Conservation (phyloP, 2,888 invertebrate genomes). For the Stenotaenia linearis region DNA sequence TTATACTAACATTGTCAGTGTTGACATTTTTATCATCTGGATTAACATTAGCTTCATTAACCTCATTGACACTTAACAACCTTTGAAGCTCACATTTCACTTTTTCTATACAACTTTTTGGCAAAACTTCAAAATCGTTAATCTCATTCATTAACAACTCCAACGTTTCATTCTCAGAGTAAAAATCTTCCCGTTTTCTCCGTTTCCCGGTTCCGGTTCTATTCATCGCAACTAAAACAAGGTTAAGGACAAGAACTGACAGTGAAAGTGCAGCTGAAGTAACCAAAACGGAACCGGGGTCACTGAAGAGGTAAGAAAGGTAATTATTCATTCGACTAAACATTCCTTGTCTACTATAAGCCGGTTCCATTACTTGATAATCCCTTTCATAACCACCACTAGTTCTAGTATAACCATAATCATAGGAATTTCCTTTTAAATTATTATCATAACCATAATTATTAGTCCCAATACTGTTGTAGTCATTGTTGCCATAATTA, state of each 20-base stretch:
- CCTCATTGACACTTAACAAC: not conserved
- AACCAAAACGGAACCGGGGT: slow-evolving; percentile 29
- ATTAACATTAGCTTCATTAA: not conserved
- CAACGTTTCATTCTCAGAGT: not conserved
- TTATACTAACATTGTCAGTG: not conserved
- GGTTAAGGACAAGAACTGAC: slow-evolving; percentile 2
- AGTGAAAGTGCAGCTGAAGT: slow-evolving; percentile 30
- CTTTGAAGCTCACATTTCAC: not conserved
- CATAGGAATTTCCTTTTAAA: not conserved
- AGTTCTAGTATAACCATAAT: not conserved
- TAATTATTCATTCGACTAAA: slow-evolving; percentile 20
- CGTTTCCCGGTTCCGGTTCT: not conserved
- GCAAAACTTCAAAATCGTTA: not conserved
- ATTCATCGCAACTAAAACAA: slow-evolving; percentile 18
- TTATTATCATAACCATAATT: not conserved
- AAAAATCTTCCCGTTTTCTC: not conserved
- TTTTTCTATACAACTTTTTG: not conserved
- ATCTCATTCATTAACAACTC: not conserved
- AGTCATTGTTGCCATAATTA: not conserved
- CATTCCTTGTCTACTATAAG: not conserved
- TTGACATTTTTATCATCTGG: not conserved
- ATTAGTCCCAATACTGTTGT: not conserved
- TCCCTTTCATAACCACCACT: not conserved
- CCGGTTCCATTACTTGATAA: not conserved
- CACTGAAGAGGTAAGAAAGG: slow-evolving; percentile 12